Evolutionary conservation across 2,888 invertebrate genomes (phyloP), one percentile per base, ranked within the genome.

Genomic region (Beris morrisii): DNA sequence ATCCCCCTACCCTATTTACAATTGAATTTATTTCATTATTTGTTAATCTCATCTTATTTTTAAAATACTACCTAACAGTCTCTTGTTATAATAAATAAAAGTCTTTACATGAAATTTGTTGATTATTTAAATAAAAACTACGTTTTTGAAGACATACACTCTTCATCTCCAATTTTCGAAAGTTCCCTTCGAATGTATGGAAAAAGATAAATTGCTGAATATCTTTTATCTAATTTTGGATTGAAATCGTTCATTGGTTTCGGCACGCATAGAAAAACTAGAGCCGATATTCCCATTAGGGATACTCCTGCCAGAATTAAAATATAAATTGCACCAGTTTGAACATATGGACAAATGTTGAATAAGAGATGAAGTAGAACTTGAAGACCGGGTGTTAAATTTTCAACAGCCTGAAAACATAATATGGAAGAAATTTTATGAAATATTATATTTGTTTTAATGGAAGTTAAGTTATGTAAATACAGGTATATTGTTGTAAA

Each of bases 261-360:
- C 38, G 75, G 71, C 45, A 74, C 32, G 74, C 77, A 77, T 31
- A 74, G 74, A 66, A 74, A 75, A 5, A 75, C 69, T n/a, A 78
- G 67, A 5, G 77, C 69, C 5, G 77, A 76, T 15, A 75, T 71
- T 15, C 79, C 76, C 4, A 83, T 77, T 9, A 85, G 76, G 57
- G 82, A 75, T 5, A 83, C 56, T 3, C 87, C 86, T 5, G 79
- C 73, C 57, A 82, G 56, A 68, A 84, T 75, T 44, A 85, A 77
- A 0, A 83, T 48, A n/a, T 83, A 78, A 58, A 83, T 80, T 0
- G 82, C 44, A 1, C 81, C 77, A 71, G 83, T 80, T 73, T 86
- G 77, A 3, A 83, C 71, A 0, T 84, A 81, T 0, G 86, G 87
- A 0, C 82, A 83, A 52, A 83, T 78, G 68, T 83, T 80, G 68